Evolutionary conservation across 2,113 vertebrate genomes (phyloP), one percentile per base, ranked within the genome.

Genomic region (Nothocercus julius): DNA sequence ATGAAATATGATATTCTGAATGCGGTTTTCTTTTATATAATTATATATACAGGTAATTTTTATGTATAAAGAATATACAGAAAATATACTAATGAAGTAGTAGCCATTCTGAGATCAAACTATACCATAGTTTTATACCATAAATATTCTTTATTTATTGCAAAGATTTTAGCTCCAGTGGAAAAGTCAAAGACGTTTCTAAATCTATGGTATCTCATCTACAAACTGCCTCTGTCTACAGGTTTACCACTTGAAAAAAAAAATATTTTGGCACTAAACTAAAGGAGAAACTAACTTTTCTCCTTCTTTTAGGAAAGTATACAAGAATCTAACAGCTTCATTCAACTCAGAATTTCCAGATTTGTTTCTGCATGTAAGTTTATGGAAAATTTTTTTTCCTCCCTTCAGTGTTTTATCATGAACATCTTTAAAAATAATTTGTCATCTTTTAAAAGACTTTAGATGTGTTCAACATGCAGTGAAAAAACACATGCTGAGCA

Each of bases 361-460:
- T 63, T 69, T 85, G 19, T 27, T 82, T 40, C 49, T 18, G 6
- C 11, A 12, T 14, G 12, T 30, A 74, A 74, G 11, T 47, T 47
- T 58, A 45, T 28, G 21, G 16, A 38, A 53, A 53, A 83, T 18
- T 22, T 49, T 86, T 47, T 64, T 81, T 73, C 24, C 18, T 87
- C 8, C 27, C 6, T 2, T 40, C 30, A 79, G 66, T 20, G 8
- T 15, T 74, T 74, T 69, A 66, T 22, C 54, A 40, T 30, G 28
- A 89, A 77, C 9, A 73, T 21, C 34, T 77, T 7, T 30, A 61
- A 92, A 68, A 78, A 44, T n/a, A 80, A 16, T 80, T 34, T 69
- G 44, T n/a, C 13, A 36, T 44, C n/a, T 81, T 91, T 78, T 66
- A 81, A 89, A 91, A 80, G 28, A 64, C 9, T 25, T 85, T 36